Evolutionary conservation across 2,888 invertebrate species (phyloP), one percentile per base, ranked within the genome.

Genomic region (Lepidonotus clava): DNA sequence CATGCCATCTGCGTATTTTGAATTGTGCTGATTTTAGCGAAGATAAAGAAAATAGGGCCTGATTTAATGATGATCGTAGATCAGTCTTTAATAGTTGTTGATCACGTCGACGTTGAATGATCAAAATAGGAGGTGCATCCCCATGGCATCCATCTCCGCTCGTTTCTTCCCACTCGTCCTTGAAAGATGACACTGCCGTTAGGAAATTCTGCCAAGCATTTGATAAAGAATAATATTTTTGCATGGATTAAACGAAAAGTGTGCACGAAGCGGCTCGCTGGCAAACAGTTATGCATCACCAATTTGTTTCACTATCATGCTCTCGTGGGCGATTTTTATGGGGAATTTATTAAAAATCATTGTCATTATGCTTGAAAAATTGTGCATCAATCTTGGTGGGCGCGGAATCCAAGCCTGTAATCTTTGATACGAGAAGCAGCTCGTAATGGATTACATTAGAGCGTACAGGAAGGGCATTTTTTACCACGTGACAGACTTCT

Each of bases 371-470:
- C 21, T 14, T 71, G 71, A 71, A 38, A 38, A 71, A 71, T 71
- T 71, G 38, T 4, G 34, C 71, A 71, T 36, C 38, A 38, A 71
- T 71, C 71, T 71, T 71, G 34, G 34, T 1, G 14, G 34, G 71
- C 66, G 36, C 21, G 1, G 71, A 71, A 34, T n/a, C 18, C 14
- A 24, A 36, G 71, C 71, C 34, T 71, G 71, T 71, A 71, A 71
- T 71, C 71, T 71, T 71, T 71, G 71, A 71, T 34, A 71, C 71
- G 38, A 11, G 71, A 38, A 38, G 71, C 2, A 6, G 38, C 21
- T 34, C 6, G 71, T 71, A 71, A 71, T 71, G 34, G 71, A 71
- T 71, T 14, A 38, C 38, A 71, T 71, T 71, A 71, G 71, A 4
- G 61, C 24, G n/a, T n/a, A n/a, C 61, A 61, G 61, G 61, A 61